These are phyloP conservation scores for Flabesymbios commensalis DNA, from an alignment of 2,888 invertebrate species.

Conservation along the genomic window DNA sequence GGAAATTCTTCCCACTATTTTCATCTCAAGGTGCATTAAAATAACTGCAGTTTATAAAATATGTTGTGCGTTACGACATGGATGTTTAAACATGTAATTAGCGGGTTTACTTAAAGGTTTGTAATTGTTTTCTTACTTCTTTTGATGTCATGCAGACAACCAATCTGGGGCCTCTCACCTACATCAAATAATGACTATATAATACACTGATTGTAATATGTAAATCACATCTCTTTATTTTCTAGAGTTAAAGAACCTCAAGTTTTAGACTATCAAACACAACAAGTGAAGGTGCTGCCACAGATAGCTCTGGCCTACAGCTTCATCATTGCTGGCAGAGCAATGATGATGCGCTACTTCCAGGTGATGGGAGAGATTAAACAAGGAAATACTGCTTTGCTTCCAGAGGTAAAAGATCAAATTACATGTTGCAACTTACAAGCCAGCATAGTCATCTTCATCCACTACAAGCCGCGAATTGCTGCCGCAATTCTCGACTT, in stretches of 20 bases:
- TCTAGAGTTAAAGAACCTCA: conserved; percentile 79
- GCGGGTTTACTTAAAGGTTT: too few species aligned
- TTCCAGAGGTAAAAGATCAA: conserved; percentile 84
- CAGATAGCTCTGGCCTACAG: conserved; percentile 81
- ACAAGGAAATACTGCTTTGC: conserved; percentile 76
- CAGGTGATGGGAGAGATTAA: conserved; percentile 71
- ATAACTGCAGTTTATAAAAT: too few species aligned
- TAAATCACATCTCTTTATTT: background rate
- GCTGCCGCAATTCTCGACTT: too few species aligned
- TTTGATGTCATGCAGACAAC: too few species aligned
- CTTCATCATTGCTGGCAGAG: conserved; percentile 68
- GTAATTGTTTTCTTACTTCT: too few species aligned
- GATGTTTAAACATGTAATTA: too few species aligned
- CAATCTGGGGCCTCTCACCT: conserved; percentile 26
- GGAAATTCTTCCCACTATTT: too few species aligned
- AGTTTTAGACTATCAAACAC: conserved; percentile 90
- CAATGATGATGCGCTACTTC: conserved; percentile 33
- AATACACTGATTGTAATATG: background rate
- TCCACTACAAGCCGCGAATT: too few species aligned
- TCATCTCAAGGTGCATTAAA: too few species aligned
- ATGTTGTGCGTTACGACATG: too few species aligned
- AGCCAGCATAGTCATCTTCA: too few species aligned
- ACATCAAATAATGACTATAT: background rate
- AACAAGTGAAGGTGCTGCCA: conserved; percentile 90
- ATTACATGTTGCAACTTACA: too few species aligned